Evolutionary conservation across 2,797 vertebrate species (phyloP).

Genomic region (Bucorvus abyssinicus): DNA sequence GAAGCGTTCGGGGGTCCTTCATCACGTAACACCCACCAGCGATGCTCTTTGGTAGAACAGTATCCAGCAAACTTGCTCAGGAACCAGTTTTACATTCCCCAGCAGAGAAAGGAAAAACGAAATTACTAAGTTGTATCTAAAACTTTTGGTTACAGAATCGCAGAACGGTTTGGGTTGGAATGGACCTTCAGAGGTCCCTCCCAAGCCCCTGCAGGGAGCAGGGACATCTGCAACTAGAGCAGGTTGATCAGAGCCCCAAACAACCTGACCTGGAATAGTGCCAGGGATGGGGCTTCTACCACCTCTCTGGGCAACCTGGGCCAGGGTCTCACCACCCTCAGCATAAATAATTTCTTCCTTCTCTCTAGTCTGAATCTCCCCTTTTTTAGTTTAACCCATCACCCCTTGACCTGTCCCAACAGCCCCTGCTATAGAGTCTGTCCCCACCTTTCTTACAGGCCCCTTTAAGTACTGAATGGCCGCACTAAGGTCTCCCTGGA

Average conservation of each 20-base stretch:
- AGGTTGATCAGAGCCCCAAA: not conserved
- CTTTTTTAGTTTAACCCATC: not conserved
- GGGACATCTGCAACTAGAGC: not conserved
- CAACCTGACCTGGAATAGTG: not conserved
- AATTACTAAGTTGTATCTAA: not conserved
- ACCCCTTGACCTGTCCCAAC: not conserved
- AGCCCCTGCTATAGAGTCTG: no score
- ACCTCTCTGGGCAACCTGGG: not conserved
- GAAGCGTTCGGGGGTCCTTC: not conserved
- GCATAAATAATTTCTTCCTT: not conserved
- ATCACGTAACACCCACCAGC: not conserved
- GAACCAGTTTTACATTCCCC: not conserved
- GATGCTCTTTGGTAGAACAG: not conserved
- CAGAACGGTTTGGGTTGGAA: not conserved
- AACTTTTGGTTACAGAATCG: not conserved
- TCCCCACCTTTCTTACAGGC: not conserved
- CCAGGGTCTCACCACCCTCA: not conserved
- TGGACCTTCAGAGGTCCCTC: not conserved
- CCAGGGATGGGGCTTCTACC: not conserved
- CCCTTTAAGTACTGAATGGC: not conserved
- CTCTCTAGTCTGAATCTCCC: not conserved
- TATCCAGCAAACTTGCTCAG: not conserved
- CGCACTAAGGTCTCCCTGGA: not conserved
- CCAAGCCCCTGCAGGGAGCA: not conserved
- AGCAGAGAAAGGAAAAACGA: not conserved